Conservation (phyloP, 2,888 invertebrate species). For the Epistrophella euchroma region DNA sequence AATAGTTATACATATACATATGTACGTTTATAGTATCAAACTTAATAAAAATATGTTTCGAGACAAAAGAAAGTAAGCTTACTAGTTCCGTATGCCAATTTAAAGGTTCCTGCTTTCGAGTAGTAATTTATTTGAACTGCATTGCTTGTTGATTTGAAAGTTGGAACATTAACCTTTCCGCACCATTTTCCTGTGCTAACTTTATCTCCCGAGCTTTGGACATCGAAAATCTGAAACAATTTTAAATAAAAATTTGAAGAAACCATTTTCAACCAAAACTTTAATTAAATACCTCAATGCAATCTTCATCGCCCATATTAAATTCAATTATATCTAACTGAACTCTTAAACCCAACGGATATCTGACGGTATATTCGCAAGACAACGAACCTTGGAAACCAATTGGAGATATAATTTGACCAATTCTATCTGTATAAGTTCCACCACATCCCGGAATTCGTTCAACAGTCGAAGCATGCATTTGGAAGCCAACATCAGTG, state of each 20-base stretch:
- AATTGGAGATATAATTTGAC: slow-evolving; percentile 88
- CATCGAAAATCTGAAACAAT: slow-evolving; percentile 64
- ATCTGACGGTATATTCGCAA: slow-evolving; percentile 93
- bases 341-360: slow-evolving; percentile 87
- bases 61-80: too few relatives aligned
- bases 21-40: too few relatives aligned
- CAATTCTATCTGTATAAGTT: slow-evolving; percentile 86
- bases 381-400: slow-evolving; percentile 83
- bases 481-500: slow-evolving; percentile 92
- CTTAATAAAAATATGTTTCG: too few relatives aligned
- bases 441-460: slow-evolving; percentile 94
- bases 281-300: slow-evolving; percentile 86
- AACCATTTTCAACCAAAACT: neutral
- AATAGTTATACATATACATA: too few relatives aligned
- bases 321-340: slow-evolving; percentile 88
- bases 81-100: slow-evolving; percentile 86
- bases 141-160: slow-evolving; percentile 86
- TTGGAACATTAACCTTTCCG: slow-evolving; percentile 87
- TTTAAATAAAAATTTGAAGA: slow-evolving; percentile 16
- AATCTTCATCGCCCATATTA: slow-evolving; percentile 88
- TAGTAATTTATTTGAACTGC: slow-evolving; percentile 86
- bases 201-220: slow-evolving; percentile 34
- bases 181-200: slow-evolving; percentile 89
- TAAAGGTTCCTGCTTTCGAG: slow-evolving; percentile 86
- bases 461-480: slow-evolving; percentile 89